These are phyloP conservation scores for Carlito syrichta DNA, from an alignment of 2,113 vertebrate species.

Conservation along the genomic window DNA sequence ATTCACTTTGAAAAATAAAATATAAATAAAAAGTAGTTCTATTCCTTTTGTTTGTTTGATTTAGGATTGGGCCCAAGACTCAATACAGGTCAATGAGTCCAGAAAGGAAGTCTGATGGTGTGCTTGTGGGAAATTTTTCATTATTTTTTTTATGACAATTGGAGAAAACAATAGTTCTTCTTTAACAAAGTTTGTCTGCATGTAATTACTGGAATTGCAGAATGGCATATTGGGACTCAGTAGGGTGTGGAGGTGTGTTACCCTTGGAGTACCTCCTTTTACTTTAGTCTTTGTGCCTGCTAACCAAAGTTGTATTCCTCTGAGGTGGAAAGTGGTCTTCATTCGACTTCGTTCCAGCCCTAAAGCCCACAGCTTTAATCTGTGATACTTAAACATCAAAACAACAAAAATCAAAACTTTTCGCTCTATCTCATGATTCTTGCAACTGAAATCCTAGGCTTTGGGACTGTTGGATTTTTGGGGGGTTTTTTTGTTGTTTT, in stretches of 20 bases:
- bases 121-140: neutral
- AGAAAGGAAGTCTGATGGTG: neutral
- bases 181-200: neutral
- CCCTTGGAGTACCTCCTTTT: neutral
- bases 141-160: neutral
- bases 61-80: neutral
- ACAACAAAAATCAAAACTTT: neutral
- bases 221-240: neutral
- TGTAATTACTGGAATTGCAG: too few relatives aligned
- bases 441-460: neutral
- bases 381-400: neutral
- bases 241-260: neutral
- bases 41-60: neutral
- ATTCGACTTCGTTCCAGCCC: neutral
- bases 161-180: neutral
- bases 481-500: too few relatives aligned
- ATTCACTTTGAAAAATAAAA: slow-evolving; percentile 34
- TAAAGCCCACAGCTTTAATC: neutral
- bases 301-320: neutral
- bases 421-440: neutral
- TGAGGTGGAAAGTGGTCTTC: neutral
- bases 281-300: neutral
- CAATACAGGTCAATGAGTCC: neutral
- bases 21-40: too few relatives aligned
- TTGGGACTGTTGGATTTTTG: too few relatives aligned